Base-by-base conservation (phyloP, 2,888 invertebrate species). In the Amblyjoppa fuscipennis region DNA sequence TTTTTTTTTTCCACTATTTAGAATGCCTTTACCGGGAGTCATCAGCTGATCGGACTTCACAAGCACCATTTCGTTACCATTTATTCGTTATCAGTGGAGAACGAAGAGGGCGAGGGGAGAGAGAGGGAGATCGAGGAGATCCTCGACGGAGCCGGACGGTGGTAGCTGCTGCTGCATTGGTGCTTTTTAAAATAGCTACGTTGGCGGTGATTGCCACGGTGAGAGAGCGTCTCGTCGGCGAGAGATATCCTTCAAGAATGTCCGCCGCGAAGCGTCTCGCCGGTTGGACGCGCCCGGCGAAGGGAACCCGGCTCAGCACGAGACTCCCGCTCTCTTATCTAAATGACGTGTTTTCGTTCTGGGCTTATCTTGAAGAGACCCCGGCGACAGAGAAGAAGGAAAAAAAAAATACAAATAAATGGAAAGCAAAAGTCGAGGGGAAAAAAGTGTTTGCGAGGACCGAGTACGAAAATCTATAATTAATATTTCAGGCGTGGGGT, bases 311-410 rank as follows among this genome's bases (percentile, higher is more conserved):
- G 76, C 88, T 87, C 87, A 90, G 81, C 85, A 86, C 84, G 85
- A 76, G 77, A 86, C 85, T 80, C 73, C 79, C 78, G 56, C 73
- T 82, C 83, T 89, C 90, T 91, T 93, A 93, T 93, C 93, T 93
- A 92, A 93, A 93, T 92, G 88, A 93, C 92, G 92, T 93, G 93
- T 92, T 93, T 90, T 92, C 91, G 91, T 90, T 88, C 90, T 89
- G 41, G 68, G 69, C 87, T 92, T 92, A 92, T 92, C 92, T 92
- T 91, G 88, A 92, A 91, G 90, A 91, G 92, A 88, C 87, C 88
- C 89, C 89, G 64, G 25, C 59, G 73, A 69, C 20, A 66, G 41
- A 61, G 9, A 45, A 74, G 0, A 20, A 64, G 9, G 38, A 53
- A 28, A 28, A 45, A 66, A 66, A 25, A 49, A 83, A 70, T 3